A percentile compares a stretch with the other conserved stretches of the same genome.
phyloP scores from a whole-genome alignment of 2,797 vertebrate genomes.

The Melanotaenia nigrans region DNA sequence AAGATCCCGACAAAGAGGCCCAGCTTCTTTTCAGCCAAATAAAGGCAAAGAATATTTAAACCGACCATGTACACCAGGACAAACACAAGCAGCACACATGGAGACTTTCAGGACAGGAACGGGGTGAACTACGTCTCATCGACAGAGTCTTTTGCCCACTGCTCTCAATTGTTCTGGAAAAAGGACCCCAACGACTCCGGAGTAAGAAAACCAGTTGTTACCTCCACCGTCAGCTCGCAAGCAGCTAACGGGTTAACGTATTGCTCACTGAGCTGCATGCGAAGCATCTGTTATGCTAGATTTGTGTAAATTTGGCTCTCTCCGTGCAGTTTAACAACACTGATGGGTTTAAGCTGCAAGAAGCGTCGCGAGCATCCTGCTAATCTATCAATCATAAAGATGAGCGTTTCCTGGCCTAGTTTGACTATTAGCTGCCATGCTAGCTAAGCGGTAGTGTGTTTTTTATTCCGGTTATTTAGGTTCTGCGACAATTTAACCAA shows the following conservation, averaged over 20 bases:
- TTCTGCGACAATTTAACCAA: rapidly evolving
- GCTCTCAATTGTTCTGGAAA: slow-evolving; percentile 83
- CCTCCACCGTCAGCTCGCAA: slow-evolving; percentile 48
- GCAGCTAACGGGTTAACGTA: not conserved
- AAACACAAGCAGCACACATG: slow-evolving; percentile 75
- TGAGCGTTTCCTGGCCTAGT: slow-evolving; percentile 71
- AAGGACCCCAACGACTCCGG: slow-evolving; percentile 82
- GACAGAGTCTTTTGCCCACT: slow-evolving; percentile 80
- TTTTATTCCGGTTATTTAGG: not conserved
- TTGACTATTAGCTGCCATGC: slow-evolving; percentile 27
- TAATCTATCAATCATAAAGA: slow-evolving; percentile 55
- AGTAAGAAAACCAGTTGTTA: slow-evolving; percentile 75
- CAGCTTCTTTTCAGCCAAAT: slow-evolving; percentile 66
- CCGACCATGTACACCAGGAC: slow-evolving; percentile 79
- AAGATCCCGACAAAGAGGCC: slow-evolving; percentile 79
- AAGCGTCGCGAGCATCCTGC: slow-evolving; percentile 47
- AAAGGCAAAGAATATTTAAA: slow-evolving; percentile 58
- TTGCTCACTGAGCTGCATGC: not conserved
- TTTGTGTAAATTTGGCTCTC: not conserved
- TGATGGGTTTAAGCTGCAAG: not conserved
- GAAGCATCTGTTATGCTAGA: not conserved
- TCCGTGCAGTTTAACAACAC: not conserved
- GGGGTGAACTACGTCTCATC: slow-evolving; percentile 81
- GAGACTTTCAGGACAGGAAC: slow-evolving; percentile 80
- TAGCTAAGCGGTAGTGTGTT: slow-evolving; percentile 32